Conservation (phyloP, 2,113 vertebrate genomes). For the Otolemur garnettii region DNA sequence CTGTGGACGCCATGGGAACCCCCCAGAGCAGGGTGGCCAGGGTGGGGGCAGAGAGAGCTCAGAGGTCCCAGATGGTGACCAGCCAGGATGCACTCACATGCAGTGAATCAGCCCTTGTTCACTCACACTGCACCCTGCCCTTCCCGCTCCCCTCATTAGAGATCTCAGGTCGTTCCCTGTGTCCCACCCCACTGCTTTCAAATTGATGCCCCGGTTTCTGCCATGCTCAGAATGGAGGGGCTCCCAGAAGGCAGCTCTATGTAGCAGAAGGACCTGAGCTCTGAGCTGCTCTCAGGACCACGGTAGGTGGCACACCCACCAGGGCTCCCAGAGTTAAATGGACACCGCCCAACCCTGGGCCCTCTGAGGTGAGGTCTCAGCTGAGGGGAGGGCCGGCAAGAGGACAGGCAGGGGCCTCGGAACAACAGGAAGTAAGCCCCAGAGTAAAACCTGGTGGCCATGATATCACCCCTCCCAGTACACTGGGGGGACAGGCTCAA, state of each 20-base stretch:
- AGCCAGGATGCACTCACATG: rapidly evolving
- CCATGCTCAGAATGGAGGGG: rapidly evolving
- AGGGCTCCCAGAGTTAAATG: not conserved
- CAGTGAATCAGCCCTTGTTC: rapidly evolving
- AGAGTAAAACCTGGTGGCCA: rapidly evolving
- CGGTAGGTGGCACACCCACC: not conserved
- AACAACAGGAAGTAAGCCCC: no score
- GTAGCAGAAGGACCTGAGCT: rapidly evolving
- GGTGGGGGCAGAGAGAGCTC: no score
- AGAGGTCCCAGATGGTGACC: not conserved
- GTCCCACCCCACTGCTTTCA: rapidly evolving
- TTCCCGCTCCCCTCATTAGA: no score
- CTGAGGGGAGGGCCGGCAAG: rapidly evolving
- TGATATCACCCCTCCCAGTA: no score
- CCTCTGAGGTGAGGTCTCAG: no score
- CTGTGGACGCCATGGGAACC: no score
- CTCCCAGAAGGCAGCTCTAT: rapidly evolving
- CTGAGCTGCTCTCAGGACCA: rapidly evolving
- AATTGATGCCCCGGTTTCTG: rapidly evolving
- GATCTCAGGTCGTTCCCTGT: not conserved
- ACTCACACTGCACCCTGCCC: rapidly evolving
- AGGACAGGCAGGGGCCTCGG: no score
- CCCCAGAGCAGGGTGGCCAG: not conserved
- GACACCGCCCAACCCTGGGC: not conserved
- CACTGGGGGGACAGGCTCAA: rapidly evolving